Percentiles rank a stretch among this genome's conserved stretches.
Evolutionary conservation across 2,888 invertebrate species (phyloP).

Genomic region (Cyaniris semiargus): DNA sequence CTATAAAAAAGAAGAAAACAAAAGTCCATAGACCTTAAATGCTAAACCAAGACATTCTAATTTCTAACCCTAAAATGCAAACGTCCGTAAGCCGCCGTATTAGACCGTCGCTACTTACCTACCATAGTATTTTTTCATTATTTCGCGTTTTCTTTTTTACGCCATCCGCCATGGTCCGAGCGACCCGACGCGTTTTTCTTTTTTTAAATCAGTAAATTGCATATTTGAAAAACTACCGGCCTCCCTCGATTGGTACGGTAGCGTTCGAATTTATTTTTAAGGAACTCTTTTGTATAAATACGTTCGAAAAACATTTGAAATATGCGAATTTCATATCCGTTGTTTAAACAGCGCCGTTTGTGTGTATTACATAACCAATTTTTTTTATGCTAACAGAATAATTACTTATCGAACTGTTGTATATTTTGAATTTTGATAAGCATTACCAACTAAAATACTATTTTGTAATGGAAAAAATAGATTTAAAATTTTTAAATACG

Average conservation of each 20-base stretch:
- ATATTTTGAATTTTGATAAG: background rate
- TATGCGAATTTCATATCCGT: constrained; percentile 4
- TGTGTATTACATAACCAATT: background rate
- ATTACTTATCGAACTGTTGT: background rate
- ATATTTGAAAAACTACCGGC: constrained; percentile 77
- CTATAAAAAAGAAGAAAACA: background rate
- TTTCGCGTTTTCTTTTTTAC: constrained; percentile 65
- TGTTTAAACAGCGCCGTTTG: background rate
- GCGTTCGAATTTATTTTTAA: constrained; percentile 45
- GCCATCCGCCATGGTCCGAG: constrained; percentile 69
- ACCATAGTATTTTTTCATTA: constrained; percentile 64
- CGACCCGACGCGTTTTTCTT: constrained; percentile 56
- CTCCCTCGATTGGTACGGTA: constrained; percentile 52
- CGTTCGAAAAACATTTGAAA: constrained; percentile 23
- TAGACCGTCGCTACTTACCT: constrained; percentile 64
- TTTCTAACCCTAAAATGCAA: constrained; percentile 27
- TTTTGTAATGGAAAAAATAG: background rate
- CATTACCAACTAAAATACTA: background rate
- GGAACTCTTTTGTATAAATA: constrained; percentile 40
- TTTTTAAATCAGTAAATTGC: constrained; percentile 78
- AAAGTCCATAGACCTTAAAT: background rate
- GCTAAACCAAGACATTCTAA: background rate
- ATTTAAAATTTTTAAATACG: background rate
- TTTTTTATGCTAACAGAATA: background rate
- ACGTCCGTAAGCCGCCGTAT: constrained; percentile 50